Conservation (phyloP, 2,113 vertebrate genomes). For the Mesocricetus auratus region DNA sequence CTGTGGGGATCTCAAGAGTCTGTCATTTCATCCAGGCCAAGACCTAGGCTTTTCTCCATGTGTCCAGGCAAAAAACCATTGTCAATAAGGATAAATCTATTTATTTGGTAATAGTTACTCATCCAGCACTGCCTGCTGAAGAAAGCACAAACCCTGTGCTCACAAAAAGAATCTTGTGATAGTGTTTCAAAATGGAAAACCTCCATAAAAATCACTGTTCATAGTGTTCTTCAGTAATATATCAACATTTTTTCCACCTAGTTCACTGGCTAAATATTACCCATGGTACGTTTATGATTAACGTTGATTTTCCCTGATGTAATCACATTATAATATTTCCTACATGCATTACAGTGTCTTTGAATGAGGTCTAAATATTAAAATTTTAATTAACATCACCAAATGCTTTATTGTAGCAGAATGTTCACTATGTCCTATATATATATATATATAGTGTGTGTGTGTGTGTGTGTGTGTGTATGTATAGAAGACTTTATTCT, state of each 20-base stretch:
- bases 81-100: too few species aligned
- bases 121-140: fast-evolving
- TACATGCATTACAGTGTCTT: background rate
- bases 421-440: too few species aligned
- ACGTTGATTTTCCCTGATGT: background rate
- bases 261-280: background rate
- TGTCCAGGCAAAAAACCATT: too few species aligned
- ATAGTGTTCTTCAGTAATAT: background rate
- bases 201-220: background rate
- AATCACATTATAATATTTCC: background rate
- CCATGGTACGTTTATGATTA: background rate
- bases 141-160: background rate
- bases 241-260: too few species aligned
- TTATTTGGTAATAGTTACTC: too few species aligned
- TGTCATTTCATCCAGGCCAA: too few species aligned
- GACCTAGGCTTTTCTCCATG: too few species aligned
- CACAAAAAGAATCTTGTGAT: too few species aligned
- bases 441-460: too few species aligned
- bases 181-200: background rate
- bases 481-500: background rate
- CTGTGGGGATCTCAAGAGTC: too few species aligned
- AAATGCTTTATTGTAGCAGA: background rate
- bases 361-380: background rate
- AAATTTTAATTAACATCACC: background rate
- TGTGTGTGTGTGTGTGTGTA: background rate